Evolutionary conservation across 1,140 invertebrate genomes (phyloP).

Genomic region (Drosophila lowei): DNA sequence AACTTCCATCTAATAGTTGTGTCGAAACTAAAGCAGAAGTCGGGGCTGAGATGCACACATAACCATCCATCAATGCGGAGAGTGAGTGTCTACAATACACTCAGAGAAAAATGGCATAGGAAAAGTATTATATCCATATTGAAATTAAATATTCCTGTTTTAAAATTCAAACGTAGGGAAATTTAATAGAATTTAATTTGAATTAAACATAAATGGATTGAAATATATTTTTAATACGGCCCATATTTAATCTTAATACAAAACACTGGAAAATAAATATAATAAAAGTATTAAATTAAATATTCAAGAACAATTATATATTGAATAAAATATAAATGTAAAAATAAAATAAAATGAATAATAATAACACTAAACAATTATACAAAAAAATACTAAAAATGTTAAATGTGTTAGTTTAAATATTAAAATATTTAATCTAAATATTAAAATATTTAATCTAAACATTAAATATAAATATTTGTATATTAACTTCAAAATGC

Average conservation of each 20-base stretch:
- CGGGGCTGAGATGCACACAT: constrained; percentile 15
- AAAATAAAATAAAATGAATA: too few relatives aligned
- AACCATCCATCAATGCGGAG: constrained; percentile 49
- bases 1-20: constrained; percentile 49
- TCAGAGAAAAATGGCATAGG: neutral
- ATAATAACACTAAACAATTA: too few relatives aligned
- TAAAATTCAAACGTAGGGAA: too few relatives aligned
- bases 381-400: neutral
- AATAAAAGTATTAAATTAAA: neutral
- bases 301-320: neutral
- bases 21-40: constrained; percentile 39
- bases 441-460: constrained; percentile 18
- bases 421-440: neutral
- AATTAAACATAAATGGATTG: neutral
- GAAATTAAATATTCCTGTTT: neutral
- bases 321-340: too few relatives aligned
- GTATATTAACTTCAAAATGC: neutral
- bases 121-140: neutral
- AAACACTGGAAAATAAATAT: too few relatives aligned
- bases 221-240: too few relatives aligned
- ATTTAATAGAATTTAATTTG: neutral
- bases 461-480: neutral
- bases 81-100: constrained; percentile 7
- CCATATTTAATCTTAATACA: too few relatives aligned
- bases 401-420: too few relatives aligned